Evolutionary conservation across 2,113 vertebrate species (phyloP).

Genomic region (Ornithorhynchus anatinus): DNA sequence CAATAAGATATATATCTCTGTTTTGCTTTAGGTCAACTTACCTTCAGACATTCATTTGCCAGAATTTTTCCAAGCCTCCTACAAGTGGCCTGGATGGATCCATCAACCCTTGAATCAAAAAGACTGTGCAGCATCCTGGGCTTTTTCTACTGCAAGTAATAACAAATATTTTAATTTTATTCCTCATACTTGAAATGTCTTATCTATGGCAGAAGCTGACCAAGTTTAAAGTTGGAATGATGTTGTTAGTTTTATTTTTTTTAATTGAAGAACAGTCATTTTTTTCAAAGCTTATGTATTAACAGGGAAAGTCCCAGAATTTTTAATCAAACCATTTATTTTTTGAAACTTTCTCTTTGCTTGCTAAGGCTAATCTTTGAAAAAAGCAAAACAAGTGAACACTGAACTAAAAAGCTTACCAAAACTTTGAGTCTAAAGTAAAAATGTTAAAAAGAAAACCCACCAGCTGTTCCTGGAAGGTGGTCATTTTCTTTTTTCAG

Average conservation of each 20-base stretch:
- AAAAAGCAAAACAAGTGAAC: background rate
- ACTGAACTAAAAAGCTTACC: background rate
- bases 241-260: background rate
- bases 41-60: constrained; percentile 63
- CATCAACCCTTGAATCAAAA: constrained; percentile 75
- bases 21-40: constrained; percentile 58
- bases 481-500: too few relatives aligned
- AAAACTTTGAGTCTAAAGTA: background rate
- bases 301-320: background rate
- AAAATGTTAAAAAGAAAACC: background rate
- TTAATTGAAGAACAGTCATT: background rate
- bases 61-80: constrained; percentile 69
- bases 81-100: constrained; percentile 76
- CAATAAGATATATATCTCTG: background rate
- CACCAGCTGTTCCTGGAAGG: too few relatives aligned
- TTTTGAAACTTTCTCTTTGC: background rate
- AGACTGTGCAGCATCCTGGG: constrained; percentile 79
- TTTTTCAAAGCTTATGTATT: constrained; percentile 3
- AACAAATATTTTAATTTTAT: background rate
- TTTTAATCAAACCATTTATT: background rate
- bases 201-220: background rate
- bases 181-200: background rate
- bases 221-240: background rate
- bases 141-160: constrained; percentile 82
- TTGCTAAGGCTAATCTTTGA: background rate